Base-by-base conservation (phyloP, 2,888 invertebrate genomes). In the Tetropium fuscum region DNA sequence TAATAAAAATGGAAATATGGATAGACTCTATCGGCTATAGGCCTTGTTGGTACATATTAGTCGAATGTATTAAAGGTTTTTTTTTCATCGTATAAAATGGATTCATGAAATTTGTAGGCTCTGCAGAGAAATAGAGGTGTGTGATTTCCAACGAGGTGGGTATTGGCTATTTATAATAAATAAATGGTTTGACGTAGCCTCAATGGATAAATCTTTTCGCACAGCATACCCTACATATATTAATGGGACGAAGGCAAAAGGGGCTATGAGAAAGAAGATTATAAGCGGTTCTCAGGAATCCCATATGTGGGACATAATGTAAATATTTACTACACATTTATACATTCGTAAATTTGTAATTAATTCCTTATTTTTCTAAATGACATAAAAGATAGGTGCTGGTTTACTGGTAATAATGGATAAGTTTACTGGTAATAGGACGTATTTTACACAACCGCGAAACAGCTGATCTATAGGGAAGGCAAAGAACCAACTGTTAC, bases 1-100 rank as follows among this genome's bases (percentile, higher is more conserved):
- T 76, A n/a, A 30, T 57, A 16, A 71, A 66, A 49, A 60, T 75
- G 8, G 70, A 74, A 16, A 10, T 77, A 7, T 75, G 75, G 75
- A 68, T 70, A 20, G 75, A 76, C 59, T 67, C 68, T 10, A 51
- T 68, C 18, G 77, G 75, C n/a, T 54, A 58, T 8, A 68, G 65
- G 36, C 72, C 74, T 1, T 63, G 63, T 4, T 77, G 77, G 76
- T 76, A 68, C 60, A 13, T n/a, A 16, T 18, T 6, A 18, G 13
- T 15, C 15, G 30, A 4, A 7, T 30, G n/a, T 30, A 10, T 30
- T n/a, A 34, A 11, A 11, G 10, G 11, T 11, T 32, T 6, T 32
- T 32, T 32, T n/a, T 10, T 1, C 8, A 10, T 1, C 8, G 34
- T 34, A 8, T 5, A 7, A 8, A 44, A 55, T 44, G 18, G n/a